A percentile compares a stretch with the other conserved stretches of the same genome.
Conservation (phyloP, 2,113 vertebrate genomes). For the Neoarius graeffei region DNA sequence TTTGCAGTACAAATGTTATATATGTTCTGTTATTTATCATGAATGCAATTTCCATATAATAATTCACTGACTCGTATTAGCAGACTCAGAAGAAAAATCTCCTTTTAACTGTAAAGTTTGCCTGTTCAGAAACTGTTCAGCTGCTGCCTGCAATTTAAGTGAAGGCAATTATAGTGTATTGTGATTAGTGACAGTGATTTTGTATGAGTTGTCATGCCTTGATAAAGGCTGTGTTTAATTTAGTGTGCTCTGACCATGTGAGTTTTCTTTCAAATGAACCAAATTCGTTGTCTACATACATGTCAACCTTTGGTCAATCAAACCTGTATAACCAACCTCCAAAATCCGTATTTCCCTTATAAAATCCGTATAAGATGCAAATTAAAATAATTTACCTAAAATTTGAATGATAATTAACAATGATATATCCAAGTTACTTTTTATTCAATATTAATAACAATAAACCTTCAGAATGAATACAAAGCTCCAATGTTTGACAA, state of each 20-base stretch:
- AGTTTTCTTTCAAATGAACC: constrained; percentile 37
- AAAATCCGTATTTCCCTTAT: no score
- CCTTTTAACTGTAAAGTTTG: neutral
- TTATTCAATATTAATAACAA: no score
- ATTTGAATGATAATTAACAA: no score
- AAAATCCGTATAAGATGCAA: no score
- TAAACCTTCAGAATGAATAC: no score
- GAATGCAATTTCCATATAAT: constrained; percentile 2
- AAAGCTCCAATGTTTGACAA: no score
- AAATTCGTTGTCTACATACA: constrained; percentile 43
- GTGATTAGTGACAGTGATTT: constrained; percentile 27
- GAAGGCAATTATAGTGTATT: constrained; percentile 30
- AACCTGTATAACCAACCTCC: no score
- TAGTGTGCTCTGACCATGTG: constrained; percentile 26
- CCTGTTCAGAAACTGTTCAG: neutral
- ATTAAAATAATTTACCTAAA: no score
- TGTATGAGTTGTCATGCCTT: constrained; percentile 19
- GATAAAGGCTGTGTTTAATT: constrained; percentile 36
- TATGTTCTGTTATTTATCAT: neutral
- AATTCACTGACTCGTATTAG: neutral
- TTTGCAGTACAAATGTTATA: neutral
- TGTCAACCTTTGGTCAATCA: no score
- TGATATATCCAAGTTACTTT: no score
- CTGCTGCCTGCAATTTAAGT: constrained; percentile 7
- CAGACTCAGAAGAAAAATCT: neutral